Percentiles rank a stretch among this genome's conserved stretches.
phyloP scores from a whole-genome alignment of 1,140 invertebrate genomes.

The Mamestra configurata region DNA sequence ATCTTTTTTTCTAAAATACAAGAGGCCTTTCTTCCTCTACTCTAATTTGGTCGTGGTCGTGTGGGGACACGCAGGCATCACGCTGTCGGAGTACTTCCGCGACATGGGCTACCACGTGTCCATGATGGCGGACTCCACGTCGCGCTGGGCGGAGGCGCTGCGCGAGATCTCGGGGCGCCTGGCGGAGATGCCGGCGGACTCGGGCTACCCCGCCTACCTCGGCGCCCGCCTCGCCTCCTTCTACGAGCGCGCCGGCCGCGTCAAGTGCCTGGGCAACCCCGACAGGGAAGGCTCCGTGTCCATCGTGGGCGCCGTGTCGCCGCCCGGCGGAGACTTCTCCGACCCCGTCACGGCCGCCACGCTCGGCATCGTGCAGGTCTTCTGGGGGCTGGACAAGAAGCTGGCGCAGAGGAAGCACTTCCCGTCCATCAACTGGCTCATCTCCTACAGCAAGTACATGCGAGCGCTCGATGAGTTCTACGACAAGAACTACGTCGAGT shows the following conservation, averaged over 20 bases:
- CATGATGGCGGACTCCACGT: conserved; percentile 99
- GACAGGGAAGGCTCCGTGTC: conserved; percentile 99
- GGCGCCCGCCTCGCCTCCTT: conserved; percentile 99
- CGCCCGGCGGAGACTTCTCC: conserved; percentile 99
- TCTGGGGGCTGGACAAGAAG: conserved; percentile 99
- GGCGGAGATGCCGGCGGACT: conserved; percentile 99
- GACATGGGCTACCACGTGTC: conserved; percentile 99
- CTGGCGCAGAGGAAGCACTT: conserved; percentile 99
- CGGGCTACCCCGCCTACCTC: conserved; percentile 99
- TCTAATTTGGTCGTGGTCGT: too few species aligned
- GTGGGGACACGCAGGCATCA: conserved; percentile 96
- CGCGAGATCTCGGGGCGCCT: conserved; percentile 99
- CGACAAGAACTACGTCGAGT: conserved; percentile 99
- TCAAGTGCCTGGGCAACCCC: conserved; percentile 99
- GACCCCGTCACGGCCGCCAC: conserved; percentile 99
- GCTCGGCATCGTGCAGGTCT: conserved; percentile 99
- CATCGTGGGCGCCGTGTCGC: conserved; percentile 99
- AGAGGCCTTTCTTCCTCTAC: too few species aligned
- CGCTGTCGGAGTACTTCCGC: conserved; percentile 99
- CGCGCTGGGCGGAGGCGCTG: conserved; percentile 99
- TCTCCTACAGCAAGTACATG: conserved; percentile 99
- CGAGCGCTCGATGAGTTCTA: conserved; percentile 99
- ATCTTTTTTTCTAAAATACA: too few species aligned
- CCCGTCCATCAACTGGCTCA: conserved; percentile 99
- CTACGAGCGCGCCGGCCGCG: conserved; percentile 99